Conservation (phyloP, 2,888 invertebrate species). For the Spilosoma lubricipeda region DNA sequence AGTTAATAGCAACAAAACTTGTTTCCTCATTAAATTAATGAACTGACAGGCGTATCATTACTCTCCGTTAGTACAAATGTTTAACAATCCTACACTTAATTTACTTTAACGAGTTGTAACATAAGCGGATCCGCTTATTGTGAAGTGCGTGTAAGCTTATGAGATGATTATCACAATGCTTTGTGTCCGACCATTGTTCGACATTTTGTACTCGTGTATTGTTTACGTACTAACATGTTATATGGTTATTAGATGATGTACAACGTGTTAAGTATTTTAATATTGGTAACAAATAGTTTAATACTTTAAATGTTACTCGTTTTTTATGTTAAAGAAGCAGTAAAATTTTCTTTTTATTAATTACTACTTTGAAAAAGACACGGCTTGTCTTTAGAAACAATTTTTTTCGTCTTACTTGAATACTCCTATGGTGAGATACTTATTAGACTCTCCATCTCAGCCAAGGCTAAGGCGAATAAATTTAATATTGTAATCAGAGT, state of each 20-base stretch:
- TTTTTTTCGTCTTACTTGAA: background rate
- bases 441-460: background rate
- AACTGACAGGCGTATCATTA: slow-evolving; percentile 49
- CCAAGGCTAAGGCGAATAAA: slow-evolving; percentile 7
- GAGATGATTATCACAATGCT: slow-evolving; percentile 18
- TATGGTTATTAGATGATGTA: background rate
- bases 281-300: background rate
- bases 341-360: too few relatives aligned
- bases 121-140: slow-evolving; percentile 7
- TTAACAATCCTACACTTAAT: slow-evolving; percentile 43
- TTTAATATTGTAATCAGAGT: slow-evolving; percentile 3
- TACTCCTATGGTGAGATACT: background rate
- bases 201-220: background rate
- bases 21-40: slow-evolving; percentile 39
- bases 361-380: background rate
- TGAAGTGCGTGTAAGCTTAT: slow-evolving; percentile 8
- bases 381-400: background rate
- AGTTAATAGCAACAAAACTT: slow-evolving; percentile 45
- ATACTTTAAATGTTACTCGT: background rate
- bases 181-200: slow-evolving; percentile 16
- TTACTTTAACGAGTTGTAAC: slow-evolving; percentile 36
- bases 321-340: background rate
- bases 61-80: slow-evolving; percentile 22
- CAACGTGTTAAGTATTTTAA: background rate
- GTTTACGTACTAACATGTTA: background rate